Conservation (phyloP, 2,113 vertebrate genomes). For the Cavia aperea region DNA sequence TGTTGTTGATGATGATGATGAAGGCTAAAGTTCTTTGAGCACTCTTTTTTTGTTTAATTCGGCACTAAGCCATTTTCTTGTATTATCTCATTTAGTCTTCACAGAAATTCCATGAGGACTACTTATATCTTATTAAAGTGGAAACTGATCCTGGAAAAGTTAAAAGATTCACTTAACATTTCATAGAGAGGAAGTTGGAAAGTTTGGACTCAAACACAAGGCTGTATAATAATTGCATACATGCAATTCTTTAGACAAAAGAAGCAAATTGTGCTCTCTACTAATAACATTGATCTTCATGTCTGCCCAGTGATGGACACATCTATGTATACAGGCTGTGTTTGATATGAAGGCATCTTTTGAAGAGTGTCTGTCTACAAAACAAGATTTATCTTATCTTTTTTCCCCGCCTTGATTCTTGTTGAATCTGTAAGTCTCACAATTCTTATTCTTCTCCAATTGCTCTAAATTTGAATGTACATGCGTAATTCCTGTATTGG, state of each 20-base stretch:
- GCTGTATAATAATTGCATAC: not conserved
- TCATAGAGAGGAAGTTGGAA: not conserved
- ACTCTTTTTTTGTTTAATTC: not conserved
- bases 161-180: not conserved
- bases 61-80: not conserved
- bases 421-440: not conserved
- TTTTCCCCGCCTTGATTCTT: not conserved
- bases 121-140: not conserved
- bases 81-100: not conserved
- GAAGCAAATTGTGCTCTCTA: not conserved
- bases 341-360: not conserved
- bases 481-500: not conserved
- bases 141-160: not conserved
- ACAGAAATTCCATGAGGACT: not conserved
- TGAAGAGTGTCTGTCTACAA: not conserved
- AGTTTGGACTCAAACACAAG: not conserved
- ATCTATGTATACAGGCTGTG: not conserved
- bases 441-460: not conserved
- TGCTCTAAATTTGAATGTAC: not conserved
- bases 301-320: not conserved
- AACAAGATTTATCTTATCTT: not conserved
- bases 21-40: not conserved
- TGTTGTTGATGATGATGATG: not conserved
- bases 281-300: not conserved
- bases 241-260: not conserved